Evolutionary conservation across 2,888 invertebrate genomes (phyloP).

Genomic region (Andrena bicolor): DNA sequence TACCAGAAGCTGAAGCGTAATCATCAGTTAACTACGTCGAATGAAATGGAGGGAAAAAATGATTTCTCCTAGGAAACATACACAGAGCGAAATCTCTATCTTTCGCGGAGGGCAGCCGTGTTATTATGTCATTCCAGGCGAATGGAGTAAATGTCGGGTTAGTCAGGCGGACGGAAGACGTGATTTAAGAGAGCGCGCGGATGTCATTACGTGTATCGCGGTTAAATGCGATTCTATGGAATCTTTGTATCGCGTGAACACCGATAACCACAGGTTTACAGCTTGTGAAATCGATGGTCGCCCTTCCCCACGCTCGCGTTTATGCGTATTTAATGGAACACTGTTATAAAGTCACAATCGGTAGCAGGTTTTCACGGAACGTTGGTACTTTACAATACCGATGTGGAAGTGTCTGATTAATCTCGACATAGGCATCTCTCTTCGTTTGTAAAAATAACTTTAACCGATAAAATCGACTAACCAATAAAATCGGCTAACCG

Average conservation of each 20-base stretch:
- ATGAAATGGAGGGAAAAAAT: conserved; percentile 22
- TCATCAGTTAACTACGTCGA: conserved; percentile 58
- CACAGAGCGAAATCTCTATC: conserved; percentile 34
- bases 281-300: conserved; percentile 60
- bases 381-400: neutral
- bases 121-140: conserved; percentile 72
- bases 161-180: conserved; percentile 61
- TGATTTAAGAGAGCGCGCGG: conserved; percentile 61
- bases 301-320: conserved; percentile 30
- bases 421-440: neutral
- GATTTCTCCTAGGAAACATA: conserved; percentile 36
- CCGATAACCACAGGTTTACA: conserved; percentile 60
- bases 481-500: neutral
- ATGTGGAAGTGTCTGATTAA: neutral
- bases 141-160: conserved; percentile 58
- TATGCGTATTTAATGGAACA: conserved; percentile 21
- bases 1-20: conserved; percentile 53
- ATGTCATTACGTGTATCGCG: conserved; percentile 69
- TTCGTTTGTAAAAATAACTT: neutral
- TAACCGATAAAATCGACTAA: neutral
- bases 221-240: conserved; percentile 51
- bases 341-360: conserved; percentile 3
- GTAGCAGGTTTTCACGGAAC: neutral
- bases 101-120: conserved; percentile 53
- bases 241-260: conserved; percentile 53